A percentile compares a stretch with the other conserved stretches of the same genome.
phyloP scores from a whole-genome alignment of 1,140 invertebrate genomes.

The Rhyzopertha dominica region DNA sequence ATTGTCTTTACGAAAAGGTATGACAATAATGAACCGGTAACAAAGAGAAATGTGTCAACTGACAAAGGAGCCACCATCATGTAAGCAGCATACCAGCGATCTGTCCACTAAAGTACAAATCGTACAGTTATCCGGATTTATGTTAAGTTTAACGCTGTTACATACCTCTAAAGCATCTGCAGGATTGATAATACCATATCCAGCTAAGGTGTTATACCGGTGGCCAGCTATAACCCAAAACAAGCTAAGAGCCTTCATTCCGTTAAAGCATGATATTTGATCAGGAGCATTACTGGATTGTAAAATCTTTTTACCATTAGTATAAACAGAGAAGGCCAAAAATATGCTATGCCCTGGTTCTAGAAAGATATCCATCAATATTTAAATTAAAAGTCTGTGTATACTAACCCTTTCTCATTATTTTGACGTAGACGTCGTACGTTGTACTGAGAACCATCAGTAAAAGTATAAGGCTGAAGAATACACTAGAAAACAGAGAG shows the following conservation, averaged over 20 bases:
- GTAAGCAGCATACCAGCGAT: constrained; percentile 30
- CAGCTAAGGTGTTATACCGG: constrained; percentile 20
- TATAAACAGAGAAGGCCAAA: constrained; percentile 38
- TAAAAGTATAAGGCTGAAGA: too few species aligned
- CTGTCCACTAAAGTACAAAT: constrained; percentile 32
- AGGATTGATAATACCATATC: not conserved
- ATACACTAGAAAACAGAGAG: too few species aligned
- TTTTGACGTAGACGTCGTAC: too few species aligned
- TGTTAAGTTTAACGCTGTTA: not conserved
- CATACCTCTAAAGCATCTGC: not conserved
- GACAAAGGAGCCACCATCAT: constrained; percentile 43
- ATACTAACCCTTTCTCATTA: too few species aligned
- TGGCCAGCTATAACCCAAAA: constrained; percentile 62
- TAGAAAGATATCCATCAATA: not conserved
- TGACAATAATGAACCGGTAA: constrained; percentile 50
- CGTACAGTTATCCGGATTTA: not conserved
- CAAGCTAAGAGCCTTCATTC: constrained; percentile 54
- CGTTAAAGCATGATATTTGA: constrained; percentile 48
- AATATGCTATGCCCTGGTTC: constrained; percentile 26
- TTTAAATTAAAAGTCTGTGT: too few species aligned
- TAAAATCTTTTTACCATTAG: constrained; percentile 34
- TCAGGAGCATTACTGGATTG: constrained; percentile 25
- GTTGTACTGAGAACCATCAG: too few species aligned
- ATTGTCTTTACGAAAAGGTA: constrained; percentile 51
- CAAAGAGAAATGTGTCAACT: constrained; percentile 52